Percentiles rank a stretch among this genome's conserved stretches.
These are phyloP conservation scores for Sporophila hypoxantha DNA, from an alignment of 2,113 vertebrate species.

Conservation along the genomic window DNA sequence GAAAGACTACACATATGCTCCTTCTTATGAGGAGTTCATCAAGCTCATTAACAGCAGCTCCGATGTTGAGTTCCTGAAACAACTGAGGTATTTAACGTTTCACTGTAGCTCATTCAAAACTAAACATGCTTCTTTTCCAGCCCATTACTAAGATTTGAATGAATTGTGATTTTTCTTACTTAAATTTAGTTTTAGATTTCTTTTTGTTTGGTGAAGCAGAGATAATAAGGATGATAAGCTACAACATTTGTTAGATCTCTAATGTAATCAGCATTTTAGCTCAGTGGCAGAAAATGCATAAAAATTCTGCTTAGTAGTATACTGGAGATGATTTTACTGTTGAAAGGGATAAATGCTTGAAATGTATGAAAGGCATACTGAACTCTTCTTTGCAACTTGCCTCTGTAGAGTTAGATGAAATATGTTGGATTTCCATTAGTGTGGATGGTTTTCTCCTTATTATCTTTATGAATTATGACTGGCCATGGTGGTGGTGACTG, in stretches of 20 bases:
- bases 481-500: background rate
- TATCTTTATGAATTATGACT: background rate
- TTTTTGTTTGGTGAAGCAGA: background rate
- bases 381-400: background rate
- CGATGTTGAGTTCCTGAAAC: slow-evolving; percentile 93
- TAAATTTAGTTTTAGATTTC: background rate
- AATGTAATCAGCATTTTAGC: background rate
- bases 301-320: background rate
- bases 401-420: background rate
- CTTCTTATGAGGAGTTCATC: slow-evolving; percentile 97
- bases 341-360: background rate
- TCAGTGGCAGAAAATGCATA: background rate
- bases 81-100: slow-evolving; percentile 82
- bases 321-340: background rate
- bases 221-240: background rate
- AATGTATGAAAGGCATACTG: background rate
- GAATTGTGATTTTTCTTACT: background rate
- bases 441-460: background rate
- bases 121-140: background rate
- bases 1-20: slow-evolving; percentile 94
- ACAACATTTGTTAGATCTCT: background rate
- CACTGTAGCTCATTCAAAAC: background rate
- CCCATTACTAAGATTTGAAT: background rate
- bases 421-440: background rate
- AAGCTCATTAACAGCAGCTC: slow-evolving; percentile 93